Base-by-base conservation (phyloP, 1,140 invertebrate species). In the Saccostrea glomerata region DNA sequence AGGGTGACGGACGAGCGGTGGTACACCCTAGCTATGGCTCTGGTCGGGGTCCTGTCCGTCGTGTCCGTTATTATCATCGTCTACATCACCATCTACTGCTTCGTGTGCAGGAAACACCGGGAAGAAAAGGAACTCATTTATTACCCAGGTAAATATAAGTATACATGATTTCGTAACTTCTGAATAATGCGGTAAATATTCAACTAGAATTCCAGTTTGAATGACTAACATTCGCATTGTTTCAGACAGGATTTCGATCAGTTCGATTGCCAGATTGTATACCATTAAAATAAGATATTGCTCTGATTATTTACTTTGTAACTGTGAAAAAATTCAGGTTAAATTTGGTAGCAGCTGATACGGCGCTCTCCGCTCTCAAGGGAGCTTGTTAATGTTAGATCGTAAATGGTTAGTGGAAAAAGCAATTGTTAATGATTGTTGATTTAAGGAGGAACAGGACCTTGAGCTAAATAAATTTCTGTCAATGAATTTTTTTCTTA, bases 21-120 rank as follows among this genome's bases (percentile, higher is more conserved):
- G 89, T 89, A 89, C 83, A 87, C 86, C 1, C 30, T 90, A 12
- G 89, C 89, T 36, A 88, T 90, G 89, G 89, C 86, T 3, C 40
- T 90, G 1, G 63, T 90, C 1, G 89, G 87, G 15, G 84, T 90
- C 0, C n/a, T 90, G 7, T 90, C 82, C 6, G 20, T 90, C 17
- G 82, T 90, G 0, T 86, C 89, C 2, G 54, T 86, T 17, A 87
- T 87, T 23, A 84, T 86, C 60, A 70, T 86, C 63, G 15, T 89
- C 15, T 89, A 87, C 86, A 87, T 88, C 15, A 47, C 89, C 40
- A 58, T 85, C 6, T 86, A 87, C 54, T 90, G 87, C 82, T 89
- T 90, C 60, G 86, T 88, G 0, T 90, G 89, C 85, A 83, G 84
- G 60, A 90, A 84, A 60, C 40, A 82, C 17, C 25, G 86, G 23